These are phyloP conservation scores for Micronisus gabar DNA, from an alignment of 2,113 vertebrate species.

Conservation along the genomic window DNA sequence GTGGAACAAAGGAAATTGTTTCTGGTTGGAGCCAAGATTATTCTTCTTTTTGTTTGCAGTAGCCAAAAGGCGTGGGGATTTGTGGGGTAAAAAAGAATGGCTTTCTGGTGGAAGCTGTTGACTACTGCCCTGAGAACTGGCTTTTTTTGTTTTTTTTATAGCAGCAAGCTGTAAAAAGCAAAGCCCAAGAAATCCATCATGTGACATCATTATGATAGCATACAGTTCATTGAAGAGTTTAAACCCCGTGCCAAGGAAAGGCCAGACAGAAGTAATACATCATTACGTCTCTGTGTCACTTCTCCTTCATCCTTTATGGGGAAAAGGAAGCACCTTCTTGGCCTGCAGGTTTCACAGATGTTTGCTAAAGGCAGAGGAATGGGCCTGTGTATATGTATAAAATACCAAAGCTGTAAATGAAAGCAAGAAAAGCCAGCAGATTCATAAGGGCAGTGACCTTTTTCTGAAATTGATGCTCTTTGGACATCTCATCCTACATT, in stretches of 20 bases:
- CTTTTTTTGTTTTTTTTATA: neutral
- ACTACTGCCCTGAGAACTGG: neutral
- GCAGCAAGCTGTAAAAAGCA: neutral
- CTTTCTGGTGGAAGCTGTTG: neutral
- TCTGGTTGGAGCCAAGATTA: neutral
- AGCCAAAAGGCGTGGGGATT: neutral
- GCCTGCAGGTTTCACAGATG: neutral
- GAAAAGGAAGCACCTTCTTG: neutral
- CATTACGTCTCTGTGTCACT: neutral
- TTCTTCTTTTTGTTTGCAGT: neutral
- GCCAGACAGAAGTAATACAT: slow-evolving; percentile 17
- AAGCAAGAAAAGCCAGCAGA: neutral
- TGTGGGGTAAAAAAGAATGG: neutral
- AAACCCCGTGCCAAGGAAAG: slow-evolving; percentile 1
- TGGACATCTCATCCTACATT: slow-evolving; percentile 13
- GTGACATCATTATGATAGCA: slow-evolving; percentile 46
- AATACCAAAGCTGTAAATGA: neutral
- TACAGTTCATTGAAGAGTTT: neutral
- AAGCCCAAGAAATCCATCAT: slow-evolving; percentile 5
- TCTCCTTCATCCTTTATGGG: neutral
- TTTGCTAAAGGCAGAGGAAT: neutral
- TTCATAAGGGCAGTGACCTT: neutral
- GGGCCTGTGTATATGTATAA: neutral
- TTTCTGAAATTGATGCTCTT: slow-evolving; percentile 18
- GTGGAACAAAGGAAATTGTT: neutral